Base-by-base conservation (phyloP, 2,888 invertebrate genomes). In the Drosophila mulleri region DNA sequence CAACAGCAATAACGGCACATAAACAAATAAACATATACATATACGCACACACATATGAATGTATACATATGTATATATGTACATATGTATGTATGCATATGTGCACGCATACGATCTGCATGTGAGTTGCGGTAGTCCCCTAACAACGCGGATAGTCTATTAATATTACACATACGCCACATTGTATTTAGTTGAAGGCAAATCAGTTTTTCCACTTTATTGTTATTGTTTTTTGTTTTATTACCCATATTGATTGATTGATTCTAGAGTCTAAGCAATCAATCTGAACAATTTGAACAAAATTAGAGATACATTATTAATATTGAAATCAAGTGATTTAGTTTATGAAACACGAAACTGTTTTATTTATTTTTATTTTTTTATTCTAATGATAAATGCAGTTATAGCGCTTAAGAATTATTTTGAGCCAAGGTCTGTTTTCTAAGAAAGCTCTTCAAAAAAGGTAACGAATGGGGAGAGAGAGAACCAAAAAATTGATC, bases 141-240 rank as follows among this genome's bases (percentile, higher is more conserved):
- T 62, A 32, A 18, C 50, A 41, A 62, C 14, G 20, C 45, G 7
- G 2, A 26, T 41, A 54, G 18, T 23, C 39, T 14, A 18, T n/a
- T 35, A 18, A 45, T 26, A 57, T 63, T 57, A 57, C 39, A 3
- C 57, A 63, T 63, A 57, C 39, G 47, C 29, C 26, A 63, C 29
- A 37, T 29, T 11, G 16, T 42, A 9, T 44, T 44, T 18, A 12
- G 6, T 35, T 9, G 20, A 39, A 16, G 1, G 11, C 12, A 23
- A 44, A 20, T 32, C 1, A 4, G 29, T 23, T 47, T 45, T 11
- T 32, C 0, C 32, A 3, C 11, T 32, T 23, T 11, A 14, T n/a
- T n/a, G 16, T 1, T 16, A 41, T 23, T 47, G 47, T 14, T 35
- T 37, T 26, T 47, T 35, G 12, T 1, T 18, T 9, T 47, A 11